Conservation (phyloP, 2,888 invertebrate genomes). For the Atethmia centrago region DNA sequence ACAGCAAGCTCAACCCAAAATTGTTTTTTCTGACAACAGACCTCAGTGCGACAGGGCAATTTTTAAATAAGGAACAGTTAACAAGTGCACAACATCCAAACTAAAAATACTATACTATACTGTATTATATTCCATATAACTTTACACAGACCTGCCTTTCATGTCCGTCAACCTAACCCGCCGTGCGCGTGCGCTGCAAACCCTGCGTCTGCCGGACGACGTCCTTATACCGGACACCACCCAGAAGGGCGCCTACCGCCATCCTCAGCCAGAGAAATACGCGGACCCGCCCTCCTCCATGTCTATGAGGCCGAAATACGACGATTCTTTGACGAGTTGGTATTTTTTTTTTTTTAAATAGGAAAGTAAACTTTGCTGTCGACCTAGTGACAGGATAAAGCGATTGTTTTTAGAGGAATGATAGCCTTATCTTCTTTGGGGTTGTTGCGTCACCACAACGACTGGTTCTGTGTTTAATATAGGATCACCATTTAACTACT, state of each 20-base stretch:
- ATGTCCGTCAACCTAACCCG: slow-evolving; percentile 86
- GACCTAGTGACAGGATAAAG: not conserved
- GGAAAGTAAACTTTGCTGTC: not conserved
- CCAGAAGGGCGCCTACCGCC: slow-evolving; percentile 79
- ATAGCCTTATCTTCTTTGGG: not conserved
- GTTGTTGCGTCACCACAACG: not conserved
- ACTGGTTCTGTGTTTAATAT: not conserved
- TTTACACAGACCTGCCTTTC: slow-evolving; percentile 82
- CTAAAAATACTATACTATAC: not conserved
- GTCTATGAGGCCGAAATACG: slow-evolving; percentile 82
- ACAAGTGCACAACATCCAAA: not conserved
- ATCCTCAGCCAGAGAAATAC: slow-evolving; percentile 81
- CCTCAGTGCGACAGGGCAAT: not conserved
- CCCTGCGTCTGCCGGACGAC: slow-evolving; percentile 84
- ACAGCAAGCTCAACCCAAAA: not conserved
- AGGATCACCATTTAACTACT: not conserved
- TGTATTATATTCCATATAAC: not conserved
- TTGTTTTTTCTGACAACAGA: not conserved
- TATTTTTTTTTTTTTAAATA: slow-evolving; percentile 18
- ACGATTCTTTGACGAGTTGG: slow-evolving; percentile 79
- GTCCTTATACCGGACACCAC: slow-evolving; percentile 83
- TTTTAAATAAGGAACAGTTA: not conserved
- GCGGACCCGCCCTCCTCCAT: slow-evolving; percentile 75
- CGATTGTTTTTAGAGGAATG: not conserved
- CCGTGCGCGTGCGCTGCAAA: slow-evolving; percentile 85